Percentiles rank a stretch among this genome's conserved stretches.
These are phyloP conservation scores for Prionailurus bengalensis DNA, from an alignment of 2,113 vertebrate genomes.

Conservation along the genomic window DNA sequence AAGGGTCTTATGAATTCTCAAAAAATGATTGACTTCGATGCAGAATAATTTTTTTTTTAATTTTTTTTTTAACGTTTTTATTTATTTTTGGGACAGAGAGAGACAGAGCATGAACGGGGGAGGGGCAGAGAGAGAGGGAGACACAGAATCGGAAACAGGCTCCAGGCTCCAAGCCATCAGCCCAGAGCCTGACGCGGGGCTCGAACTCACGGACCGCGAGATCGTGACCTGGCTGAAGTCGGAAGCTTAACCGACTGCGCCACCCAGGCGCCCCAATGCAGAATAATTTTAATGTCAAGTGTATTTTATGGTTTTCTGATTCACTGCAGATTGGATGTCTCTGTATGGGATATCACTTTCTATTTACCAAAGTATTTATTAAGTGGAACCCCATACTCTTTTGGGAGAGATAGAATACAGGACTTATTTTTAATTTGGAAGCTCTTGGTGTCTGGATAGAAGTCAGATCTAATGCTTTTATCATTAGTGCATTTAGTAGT, in stretches of 20 bases:
- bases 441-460: neutral
- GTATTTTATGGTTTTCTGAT: conserved; percentile 56
- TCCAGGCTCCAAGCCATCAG: too few species aligned
- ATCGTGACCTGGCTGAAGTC: too few species aligned
- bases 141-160: too few species aligned
- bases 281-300: conserved; percentile 50
- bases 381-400: neutral
- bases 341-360: neutral
- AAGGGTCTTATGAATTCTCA: conserved; percentile 57
- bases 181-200: too few species aligned
- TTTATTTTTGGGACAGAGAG: too few species aligned
- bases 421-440: neutral
- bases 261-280: too few species aligned
- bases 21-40: conserved; percentile 56
- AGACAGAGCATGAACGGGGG: too few species aligned
- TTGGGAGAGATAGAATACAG: neutral
- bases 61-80: too few species aligned
- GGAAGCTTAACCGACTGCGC: too few species aligned
- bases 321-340: conserved; percentile 36
- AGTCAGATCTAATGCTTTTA: neutral
- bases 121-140: too few species aligned
- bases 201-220: too few species aligned
- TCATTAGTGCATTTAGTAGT: neutral
- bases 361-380: neutral
- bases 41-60: conserved; percentile 59